phyloP scores from a whole-genome alignment of 2,113 vertebrate genomes.

The Galemys pyrenaicus region DNA sequence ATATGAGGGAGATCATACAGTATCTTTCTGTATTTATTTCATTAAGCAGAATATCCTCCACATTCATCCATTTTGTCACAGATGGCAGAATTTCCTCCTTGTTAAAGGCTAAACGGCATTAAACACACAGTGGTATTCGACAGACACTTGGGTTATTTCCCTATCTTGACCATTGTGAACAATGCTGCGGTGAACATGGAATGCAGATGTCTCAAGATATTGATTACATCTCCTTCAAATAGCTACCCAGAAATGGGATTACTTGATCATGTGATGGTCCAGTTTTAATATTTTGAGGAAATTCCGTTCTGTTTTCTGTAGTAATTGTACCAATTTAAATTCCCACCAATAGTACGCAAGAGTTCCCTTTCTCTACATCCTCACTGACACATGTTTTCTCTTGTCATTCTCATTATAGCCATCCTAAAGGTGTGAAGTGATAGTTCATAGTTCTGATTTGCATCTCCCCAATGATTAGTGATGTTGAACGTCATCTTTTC shows the following conservation, averaged over 20 bases:
- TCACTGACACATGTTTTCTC: neutral
- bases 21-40: neutral
- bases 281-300: neutral
- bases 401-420: neutral
- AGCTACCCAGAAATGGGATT: neutral
- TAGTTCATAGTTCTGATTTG: neutral
- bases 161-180: neutral
- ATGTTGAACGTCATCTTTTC: neutral
- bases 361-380: neutral
- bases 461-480: neutral
- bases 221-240: neutral
- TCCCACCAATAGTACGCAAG: neutral
- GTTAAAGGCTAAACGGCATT: neutral
- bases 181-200: neutral
- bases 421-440: neutral
- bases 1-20: neutral
- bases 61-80: neutral
- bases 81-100: neutral
- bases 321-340: neutral
- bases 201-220: neutral
- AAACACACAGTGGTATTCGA: no score
- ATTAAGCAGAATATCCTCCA: neutral
- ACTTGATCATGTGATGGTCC: neutral
- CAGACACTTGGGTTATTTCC: neutral
- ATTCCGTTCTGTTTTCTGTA: neutral